Percentiles rank a stretch among this genome's conserved stretches.
Evolutionary conservation across 2,888 invertebrate genomes (phyloP).

Genomic region (Teleogryllus oceanicus): DNA sequence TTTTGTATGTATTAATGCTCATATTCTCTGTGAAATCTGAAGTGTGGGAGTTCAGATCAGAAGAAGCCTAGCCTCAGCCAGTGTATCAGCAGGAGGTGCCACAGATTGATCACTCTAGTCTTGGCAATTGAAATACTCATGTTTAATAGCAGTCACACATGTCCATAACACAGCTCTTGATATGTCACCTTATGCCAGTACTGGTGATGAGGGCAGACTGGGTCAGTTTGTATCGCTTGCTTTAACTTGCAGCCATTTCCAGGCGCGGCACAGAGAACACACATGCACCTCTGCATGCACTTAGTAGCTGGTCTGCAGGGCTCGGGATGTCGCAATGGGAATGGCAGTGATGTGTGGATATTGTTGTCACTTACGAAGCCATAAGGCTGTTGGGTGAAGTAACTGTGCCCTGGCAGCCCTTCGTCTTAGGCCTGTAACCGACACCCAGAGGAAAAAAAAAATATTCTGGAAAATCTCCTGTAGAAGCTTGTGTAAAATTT

Average conservation of each 20-base stretch:
- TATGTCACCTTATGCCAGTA: not conserved
- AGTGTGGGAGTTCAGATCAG: no score
- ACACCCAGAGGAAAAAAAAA: not conserved
- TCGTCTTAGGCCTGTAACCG: conserved; percentile 18
- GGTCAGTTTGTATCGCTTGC: conserved; percentile 18
- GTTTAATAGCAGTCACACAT: no score
- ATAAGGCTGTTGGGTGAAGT: not conserved
- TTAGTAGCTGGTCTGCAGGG: conserved; percentile 2
- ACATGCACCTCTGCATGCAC: not conserved
- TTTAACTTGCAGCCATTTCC: conserved; percentile 9
- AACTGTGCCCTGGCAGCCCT: conserved; percentile 6
- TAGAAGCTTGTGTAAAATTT: conserved; percentile 18
- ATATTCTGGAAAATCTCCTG: not conserved
- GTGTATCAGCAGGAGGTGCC: no score
- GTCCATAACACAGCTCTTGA: no score
- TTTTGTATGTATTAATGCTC: no score
- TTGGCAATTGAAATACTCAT: no score
- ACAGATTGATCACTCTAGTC: no score
- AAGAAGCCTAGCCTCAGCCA: no score
- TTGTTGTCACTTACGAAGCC: not conserved
- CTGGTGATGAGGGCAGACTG: not conserved
- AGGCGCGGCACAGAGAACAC: conserved; percentile 18
- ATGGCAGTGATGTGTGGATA: conserved; percentile 10
- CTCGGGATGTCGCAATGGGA: conserved; percentile 18
- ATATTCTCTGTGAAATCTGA: no score